phyloP scores from a whole-genome alignment of 2,113 vertebrate species.

The Chloebia gouldiae region DNA sequence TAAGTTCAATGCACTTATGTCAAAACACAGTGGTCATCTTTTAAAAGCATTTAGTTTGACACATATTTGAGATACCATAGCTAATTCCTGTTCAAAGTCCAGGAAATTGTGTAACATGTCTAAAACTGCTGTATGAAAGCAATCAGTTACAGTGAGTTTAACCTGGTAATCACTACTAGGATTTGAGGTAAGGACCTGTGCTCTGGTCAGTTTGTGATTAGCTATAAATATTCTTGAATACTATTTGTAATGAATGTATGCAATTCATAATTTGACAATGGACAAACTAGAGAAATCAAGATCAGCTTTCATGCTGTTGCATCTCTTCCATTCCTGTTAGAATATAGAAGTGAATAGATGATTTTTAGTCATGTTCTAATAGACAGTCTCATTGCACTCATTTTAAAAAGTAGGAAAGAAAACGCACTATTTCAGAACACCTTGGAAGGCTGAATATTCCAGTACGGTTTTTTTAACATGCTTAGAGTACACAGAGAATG shows the following conservation, averaged over 20 bases:
- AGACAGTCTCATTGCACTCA: neutral
- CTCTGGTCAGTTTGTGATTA: neutral
- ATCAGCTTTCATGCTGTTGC: neutral
- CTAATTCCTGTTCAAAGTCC: conserved; percentile 3
- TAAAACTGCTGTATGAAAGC: neutral
- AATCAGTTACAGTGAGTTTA: neutral
- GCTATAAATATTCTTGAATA: conserved; percentile 28
- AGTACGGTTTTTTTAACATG: conserved; percentile 5
- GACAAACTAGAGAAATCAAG: neutral
- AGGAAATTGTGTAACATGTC: conserved; percentile 8
- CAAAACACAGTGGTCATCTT: neutral
- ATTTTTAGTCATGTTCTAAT: neutral
- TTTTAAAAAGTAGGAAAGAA: conserved; percentile 1
- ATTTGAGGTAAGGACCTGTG: neutral
- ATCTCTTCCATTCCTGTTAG: neutral
- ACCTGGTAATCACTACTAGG: neutral
- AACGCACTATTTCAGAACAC: neutral
- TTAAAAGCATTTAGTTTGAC: neutral
- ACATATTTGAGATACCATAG: neutral
- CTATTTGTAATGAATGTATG: neutral
- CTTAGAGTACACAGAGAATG: conserved; percentile 26
- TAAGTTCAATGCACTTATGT: neutral
- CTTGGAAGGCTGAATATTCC: conserved; percentile 39
- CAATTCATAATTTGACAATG: neutral
- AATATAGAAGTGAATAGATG: neutral